phyloP scores from a whole-genome alignment of 2,797 vertebrate genomes.

The Leptatherina wallacei region DNA sequence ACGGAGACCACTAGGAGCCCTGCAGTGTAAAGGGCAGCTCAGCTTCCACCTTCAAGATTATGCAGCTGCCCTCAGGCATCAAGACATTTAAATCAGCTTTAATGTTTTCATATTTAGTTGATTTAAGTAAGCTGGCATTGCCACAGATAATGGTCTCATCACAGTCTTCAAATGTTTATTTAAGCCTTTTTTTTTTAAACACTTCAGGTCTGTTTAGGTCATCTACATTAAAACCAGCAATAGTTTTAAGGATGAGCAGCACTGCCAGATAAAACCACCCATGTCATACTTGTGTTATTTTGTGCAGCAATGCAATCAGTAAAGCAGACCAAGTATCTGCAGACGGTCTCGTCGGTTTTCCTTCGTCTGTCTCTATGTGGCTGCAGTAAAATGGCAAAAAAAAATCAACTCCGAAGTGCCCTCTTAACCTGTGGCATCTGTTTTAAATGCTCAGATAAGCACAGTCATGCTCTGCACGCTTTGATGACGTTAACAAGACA shows the following conservation, averaged over 20 bases:
- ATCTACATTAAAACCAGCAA: slow-evolving; percentile 25
- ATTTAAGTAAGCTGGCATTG: slow-evolving; percentile 10
- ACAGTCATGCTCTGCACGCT: slow-evolving; percentile 22
- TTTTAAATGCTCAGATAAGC: slow-evolving; percentile 49
- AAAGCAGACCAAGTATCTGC: slow-evolving; percentile 31
- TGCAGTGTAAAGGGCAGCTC: slow-evolving; percentile 36
- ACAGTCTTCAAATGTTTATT: slow-evolving; percentile 53
- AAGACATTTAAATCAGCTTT: slow-evolving; percentile 11
- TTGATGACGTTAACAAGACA: slow-evolving; percentile 38
- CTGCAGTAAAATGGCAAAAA: slow-evolving; percentile 55
- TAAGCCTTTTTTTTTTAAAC: slow-evolving; percentile 30
- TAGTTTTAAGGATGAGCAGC: slow-evolving; percentile 26
- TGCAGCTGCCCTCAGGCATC: slow-evolving; percentile 22
- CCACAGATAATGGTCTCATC: slow-evolving; percentile 49
- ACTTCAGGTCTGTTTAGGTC: neutral
- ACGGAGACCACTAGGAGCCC: slow-evolving; percentile 43
- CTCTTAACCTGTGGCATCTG: slow-evolving; percentile 53
- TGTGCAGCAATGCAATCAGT: slow-evolving; percentile 24
- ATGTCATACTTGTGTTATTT: slow-evolving; percentile 21
- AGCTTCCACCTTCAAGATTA: slow-evolving; percentile 5
- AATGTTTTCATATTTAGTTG: slow-evolving; percentile 20
- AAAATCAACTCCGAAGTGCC: slow-evolving; percentile 43
- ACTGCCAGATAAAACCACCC: slow-evolving; percentile 49
- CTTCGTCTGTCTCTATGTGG: slow-evolving; percentile 42
- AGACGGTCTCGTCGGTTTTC: slow-evolving; percentile 28